These are phyloP conservation scores for Sandelia bainsii DNA, from an alignment of 2,797 vertebrate genomes.

Conservation along the genomic window DNA sequence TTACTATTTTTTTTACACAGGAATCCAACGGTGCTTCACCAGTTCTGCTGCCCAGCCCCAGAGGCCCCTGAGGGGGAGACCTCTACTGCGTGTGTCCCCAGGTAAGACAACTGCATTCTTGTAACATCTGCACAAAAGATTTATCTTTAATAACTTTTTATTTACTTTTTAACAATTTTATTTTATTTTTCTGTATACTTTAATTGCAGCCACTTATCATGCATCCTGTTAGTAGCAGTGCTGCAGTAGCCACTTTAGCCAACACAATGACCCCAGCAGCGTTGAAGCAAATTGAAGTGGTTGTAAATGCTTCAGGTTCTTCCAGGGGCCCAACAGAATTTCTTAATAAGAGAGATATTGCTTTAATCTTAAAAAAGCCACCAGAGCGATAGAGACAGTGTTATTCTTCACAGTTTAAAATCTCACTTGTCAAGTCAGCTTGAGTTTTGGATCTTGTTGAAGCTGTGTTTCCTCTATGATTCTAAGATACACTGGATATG, in stretches of 20 bases:
- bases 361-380: slow-evolving; percentile 7
- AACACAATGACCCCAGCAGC: slow-evolving; percentile 74
- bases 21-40: slow-evolving; percentile 97
- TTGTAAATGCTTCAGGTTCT: slow-evolving; percentile 73
- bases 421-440: slow-evolving; percentile 26
- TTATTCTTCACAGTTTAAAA: slow-evolving; percentile 25
- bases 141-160: neutral
- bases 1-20: slow-evolving; percentile 73
- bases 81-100: slow-evolving; percentile 87
- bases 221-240: slow-evolving; percentile 69
- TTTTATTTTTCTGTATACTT: slow-evolving; percentile 32
- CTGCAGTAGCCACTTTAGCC: slow-evolving; percentile 59
- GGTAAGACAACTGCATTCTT: slow-evolving; percentile 79
- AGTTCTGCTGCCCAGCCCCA: slow-evolving; percentile 98
- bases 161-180: slow-evolving; percentile 25
- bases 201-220: slow-evolving; percentile 65
- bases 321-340: slow-evolving; percentile 12
- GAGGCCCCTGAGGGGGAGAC: slow-evolving; percentile 91
- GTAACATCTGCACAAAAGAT: slow-evolving; percentile 55
- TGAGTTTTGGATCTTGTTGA: slow-evolving; percentile 51
- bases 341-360: neutral
- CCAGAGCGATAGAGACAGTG: neutral
- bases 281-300: slow-evolving; percentile 82
- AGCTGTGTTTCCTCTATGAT: slow-evolving; percentile 2
- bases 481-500: neutral